Evolutionary conservation across 2,113 vertebrate species (phyloP).

Genomic region (Gallinago media): DNA sequence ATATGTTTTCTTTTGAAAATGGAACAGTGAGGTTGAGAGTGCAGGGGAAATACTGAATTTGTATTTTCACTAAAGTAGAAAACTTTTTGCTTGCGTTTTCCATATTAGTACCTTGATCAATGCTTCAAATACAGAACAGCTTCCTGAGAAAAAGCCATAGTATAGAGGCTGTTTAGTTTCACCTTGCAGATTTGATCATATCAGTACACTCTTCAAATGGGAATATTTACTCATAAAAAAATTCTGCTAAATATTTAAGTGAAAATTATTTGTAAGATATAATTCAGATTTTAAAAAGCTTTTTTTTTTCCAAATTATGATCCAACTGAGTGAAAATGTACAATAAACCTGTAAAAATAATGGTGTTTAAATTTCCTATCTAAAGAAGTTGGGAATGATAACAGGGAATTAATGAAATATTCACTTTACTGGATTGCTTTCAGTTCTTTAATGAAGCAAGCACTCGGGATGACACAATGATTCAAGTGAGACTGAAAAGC

Average conservation of each 20-base stretch:
- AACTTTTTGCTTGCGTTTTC: neutral
- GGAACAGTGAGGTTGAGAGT: neutral
- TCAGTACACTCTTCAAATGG: neutral
- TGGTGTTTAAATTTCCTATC: neutral
- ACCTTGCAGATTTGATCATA: neutral
- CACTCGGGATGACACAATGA: neutral
- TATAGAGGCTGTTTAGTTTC: neutral
- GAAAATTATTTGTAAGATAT: neutral
- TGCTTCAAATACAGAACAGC: neutral
- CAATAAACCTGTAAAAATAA: neutral
- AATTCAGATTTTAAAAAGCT: neutral
- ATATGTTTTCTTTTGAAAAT: neutral
- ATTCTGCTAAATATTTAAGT: neutral
- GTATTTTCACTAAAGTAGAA: neutral
- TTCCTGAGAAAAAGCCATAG: neutral
- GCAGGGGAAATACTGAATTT: neutral
- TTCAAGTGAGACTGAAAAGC: neutral
- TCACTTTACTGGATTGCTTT: neutral
- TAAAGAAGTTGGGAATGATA: neutral
- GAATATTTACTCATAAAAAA: neutral
- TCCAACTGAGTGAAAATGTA: neutral
- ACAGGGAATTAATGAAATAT: neutral
- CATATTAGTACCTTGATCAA: neutral
- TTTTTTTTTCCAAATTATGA: neutral
- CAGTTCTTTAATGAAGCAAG: neutral